These are phyloP conservation scores for Hystrix brachyura DNA, from an alignment of 2,113 vertebrate genomes.

Conservation along the genomic window DNA sequence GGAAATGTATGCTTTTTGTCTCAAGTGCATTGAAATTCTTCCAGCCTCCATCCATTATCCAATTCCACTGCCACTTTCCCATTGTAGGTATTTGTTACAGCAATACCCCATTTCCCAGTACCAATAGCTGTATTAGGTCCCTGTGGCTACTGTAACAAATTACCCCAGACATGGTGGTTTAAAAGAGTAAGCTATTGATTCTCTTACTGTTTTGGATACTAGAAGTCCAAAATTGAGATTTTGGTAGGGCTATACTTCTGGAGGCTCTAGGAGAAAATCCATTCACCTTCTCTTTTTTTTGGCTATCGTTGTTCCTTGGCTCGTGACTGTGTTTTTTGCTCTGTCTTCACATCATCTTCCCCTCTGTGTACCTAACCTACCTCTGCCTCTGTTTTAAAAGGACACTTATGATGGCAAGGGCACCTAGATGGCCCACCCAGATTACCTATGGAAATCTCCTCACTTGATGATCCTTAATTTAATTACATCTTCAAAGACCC, in stretches of 20 bases:
- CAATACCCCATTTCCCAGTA: not conserved
- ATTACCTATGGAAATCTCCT: constrained; percentile 14
- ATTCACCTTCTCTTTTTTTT: not conserved
- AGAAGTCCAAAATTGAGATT: constrained; percentile 14
- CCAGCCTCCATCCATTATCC: not conserved
- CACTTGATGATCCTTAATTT: constrained; percentile 30
- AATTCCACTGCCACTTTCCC: constrained; percentile 25
- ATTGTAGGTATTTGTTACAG: constrained; percentile 46
- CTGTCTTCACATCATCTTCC: not conserved
- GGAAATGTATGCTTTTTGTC: constrained; percentile 34
- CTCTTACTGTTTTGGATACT: constrained; percentile 8
- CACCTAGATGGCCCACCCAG: not conserved
- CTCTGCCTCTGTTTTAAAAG: constrained; percentile 32
- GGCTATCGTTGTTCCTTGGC: not conserved
- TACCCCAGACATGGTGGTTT: not conserved
- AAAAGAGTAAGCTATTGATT: not conserved
- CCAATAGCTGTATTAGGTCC: constrained; percentile 8
- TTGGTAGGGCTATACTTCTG: not conserved
- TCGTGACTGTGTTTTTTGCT: constrained; percentile 6
- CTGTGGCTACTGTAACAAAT: constrained; percentile 35
- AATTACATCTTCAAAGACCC: not conserved
- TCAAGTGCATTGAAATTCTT: constrained; percentile 8
- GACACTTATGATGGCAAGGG: not conserved
- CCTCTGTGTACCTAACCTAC: constrained; percentile 54
- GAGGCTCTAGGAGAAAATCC: not conserved